Evolutionary conservation across 2,888 invertebrate species (phyloP), one percentile per base, ranked within the genome.

Genomic region (Monopis laevigella): DNA sequence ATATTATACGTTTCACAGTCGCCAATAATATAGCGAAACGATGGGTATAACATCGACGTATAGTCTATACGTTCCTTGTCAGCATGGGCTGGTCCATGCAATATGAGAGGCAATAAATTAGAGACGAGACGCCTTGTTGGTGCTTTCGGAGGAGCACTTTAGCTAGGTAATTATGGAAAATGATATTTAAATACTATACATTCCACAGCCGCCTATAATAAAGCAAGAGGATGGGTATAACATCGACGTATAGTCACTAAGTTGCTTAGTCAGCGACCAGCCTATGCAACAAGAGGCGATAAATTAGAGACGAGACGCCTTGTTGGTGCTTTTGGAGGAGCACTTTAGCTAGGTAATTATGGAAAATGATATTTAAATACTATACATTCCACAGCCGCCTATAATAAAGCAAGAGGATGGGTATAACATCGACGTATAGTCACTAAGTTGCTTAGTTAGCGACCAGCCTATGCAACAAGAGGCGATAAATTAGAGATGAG

Each of bases 61-160:
- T 13, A 34, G 17, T 39, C 21, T 27, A 26, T 13, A n/a, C 26
- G 12, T n/a, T 18, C 10, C n/a, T 16, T 8, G 5, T 35, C 8
- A 14, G 26, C 24, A 24, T 6, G 6, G 6, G 6, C 24, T 10
- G 40, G 14, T 16, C 21, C 26, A 27, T 43, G 43, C 40, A 43
- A 43, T 43, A 43, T 39, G 35, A 39, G 43, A 26, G 8, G 39
- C 40, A 18, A 43, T 43, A 43, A 43, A 43, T 43, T 43, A 34
- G 17, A 39, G 27, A 24, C 24, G 10, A 6, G 24, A n/a, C n/a
- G n/a, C n/a, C n/a, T n/a, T n/a, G n/a, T n/a, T n/a, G n/a, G n/a
- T n/a, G n/a, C n/a, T n/a, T n/a, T n/a, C n/a, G n/a, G n/a, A n/a
- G n/a, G n/a, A n/a, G n/a, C n/a, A n/a, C n/a, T n/a, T n/a, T n/a